Evolutionary conservation across 2,797 vertebrate species (phyloP), one percentile per base, ranked within the genome.

Genomic region (Gymnothorax reevesii): DNA sequence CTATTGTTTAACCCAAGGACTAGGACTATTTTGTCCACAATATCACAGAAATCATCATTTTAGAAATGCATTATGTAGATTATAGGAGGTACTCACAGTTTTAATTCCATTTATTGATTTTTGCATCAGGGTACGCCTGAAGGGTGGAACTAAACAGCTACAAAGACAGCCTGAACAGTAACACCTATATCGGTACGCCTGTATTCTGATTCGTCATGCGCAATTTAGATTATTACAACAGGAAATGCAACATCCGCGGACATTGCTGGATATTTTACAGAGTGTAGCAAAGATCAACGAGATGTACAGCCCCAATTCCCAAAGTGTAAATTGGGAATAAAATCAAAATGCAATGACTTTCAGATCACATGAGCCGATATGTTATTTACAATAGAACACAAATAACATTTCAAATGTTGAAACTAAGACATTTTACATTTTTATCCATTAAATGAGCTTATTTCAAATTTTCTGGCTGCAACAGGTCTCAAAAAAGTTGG

Each of bases 1-100:
- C 82, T 62, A 42, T 62, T 25, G 42, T 33, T 62, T 62, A 62
- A 83, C 55, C n/a, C 57, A 62, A 83, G 82, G 82, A 60, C 57
- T 60, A 33, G 62, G 57, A 13, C 33, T 0, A 59, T 83, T 27
- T 77, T 15, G 49, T 55, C 20, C 20, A 9, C 17, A 20, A 80
- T 55, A 55, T 52, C 77, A 55, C 77, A 55, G 17, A 54, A 20
- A 80, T n/a, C 49, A 54, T 55, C 49, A 25, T 54, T 80, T 80
- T 55, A 9, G 20, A 55, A 80, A 12, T 22, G 20, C 77, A 55
- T n/a, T 7, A 69, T 4, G 64, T 7, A 22, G 7, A 15, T 55
- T 25, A 4, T 83, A 20, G 10, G 57, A 42, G 57, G 25, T 3
- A 42, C 33, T 1, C 0, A 62, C 0, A 33, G 15, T 57, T 83